A percentile compares a stretch with the other conserved stretches of the same genome.
phyloP scores from a whole-genome alignment of 2,888 invertebrate genomes.

The Sarcophaga subvicina region DNA sequence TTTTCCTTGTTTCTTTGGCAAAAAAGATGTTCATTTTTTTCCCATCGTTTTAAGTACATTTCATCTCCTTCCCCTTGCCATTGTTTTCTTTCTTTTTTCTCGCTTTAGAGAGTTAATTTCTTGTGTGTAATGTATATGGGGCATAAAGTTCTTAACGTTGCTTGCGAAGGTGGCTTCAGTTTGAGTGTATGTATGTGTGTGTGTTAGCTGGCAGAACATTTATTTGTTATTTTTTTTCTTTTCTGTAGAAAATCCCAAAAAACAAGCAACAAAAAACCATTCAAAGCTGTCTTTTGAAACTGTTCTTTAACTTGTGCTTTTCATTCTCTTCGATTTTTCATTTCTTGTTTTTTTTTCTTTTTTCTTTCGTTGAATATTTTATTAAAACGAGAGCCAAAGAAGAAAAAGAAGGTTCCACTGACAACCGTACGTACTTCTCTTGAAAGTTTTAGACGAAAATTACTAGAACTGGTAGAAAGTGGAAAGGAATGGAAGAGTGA shows the following conservation, averaged over 20 bases:
- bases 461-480: too few relatives aligned
- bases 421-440: neutral
- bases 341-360: neutral
- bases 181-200: neutral
- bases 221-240: neutral
- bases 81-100: neutral
- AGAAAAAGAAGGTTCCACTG: neutral
- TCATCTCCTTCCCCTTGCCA: neutral
- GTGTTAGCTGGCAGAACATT: neutral
- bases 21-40: neutral
- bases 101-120: neutral
- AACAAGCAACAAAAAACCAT: constrained; percentile 36
- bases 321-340: constrained; percentile 54
- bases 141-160: neutral
- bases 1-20: neutral
- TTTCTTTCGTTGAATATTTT: constrained; percentile 51
- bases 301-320: constrained; percentile 58
- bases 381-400: constrained; percentile 30
- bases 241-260: constrained; percentile 10
- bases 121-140: neutral
- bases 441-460: too few relatives aligned
- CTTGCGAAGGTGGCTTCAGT: constrained; percentile 45
- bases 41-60: neutral
- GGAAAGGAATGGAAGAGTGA: too few relatives aligned
- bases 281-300: constrained; percentile 58